Evolutionary conservation across 2,113 vertebrate genomes (phyloP), one percentile per base, ranked within the genome.

Genomic region (Dicrurus megarhynchus): DNA sequence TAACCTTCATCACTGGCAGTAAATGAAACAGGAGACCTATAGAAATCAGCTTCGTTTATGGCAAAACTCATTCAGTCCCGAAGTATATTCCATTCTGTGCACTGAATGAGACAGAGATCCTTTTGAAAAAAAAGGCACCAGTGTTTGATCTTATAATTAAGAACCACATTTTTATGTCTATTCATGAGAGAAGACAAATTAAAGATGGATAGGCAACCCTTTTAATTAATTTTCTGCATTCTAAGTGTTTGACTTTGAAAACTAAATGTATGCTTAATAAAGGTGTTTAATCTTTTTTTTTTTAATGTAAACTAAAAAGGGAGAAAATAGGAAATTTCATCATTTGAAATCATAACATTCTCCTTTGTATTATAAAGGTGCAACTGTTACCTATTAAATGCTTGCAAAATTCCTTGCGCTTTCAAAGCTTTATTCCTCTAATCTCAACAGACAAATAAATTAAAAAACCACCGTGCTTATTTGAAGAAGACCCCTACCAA

Each of bases 71-170:
- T 93, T 95, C 79, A 89, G 28, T 60, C 28, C 37, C 30, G 53
- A 84, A 92, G 63, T 52, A 47, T 59, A 75, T 17, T 91, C 71
- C 23, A 56, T 89, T 95, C 60, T 60, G 23, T 84, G 49, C 73
- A 60, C 15, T 84, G 79, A 95, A 93, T 90, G 67, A 86, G 59
- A 76, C 33, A 65, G 55, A 9, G 44, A 78, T 86, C 56, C 85
- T 80, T 78, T 11, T 65, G 59, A n/a, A 60, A 89, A 94, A 84
- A 78, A 78, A 68, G 27, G 39, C 12, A 71, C 35, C 33, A 24
- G 39, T 55, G 87, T 90, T 86, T 92, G 68, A 95, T 82, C 63
- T 74, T 67, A 55, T 73, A 89, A 92, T 86, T 90, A 95, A 94
- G 79, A 42, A 57, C 22, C 24, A 44, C 61, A 33, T 81, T 53